Percentiles rank a stretch among this genome's conserved stretches.
Conservation (phyloP, 2,797 vertebrate species). For the Sparidentex hasta region DNA sequence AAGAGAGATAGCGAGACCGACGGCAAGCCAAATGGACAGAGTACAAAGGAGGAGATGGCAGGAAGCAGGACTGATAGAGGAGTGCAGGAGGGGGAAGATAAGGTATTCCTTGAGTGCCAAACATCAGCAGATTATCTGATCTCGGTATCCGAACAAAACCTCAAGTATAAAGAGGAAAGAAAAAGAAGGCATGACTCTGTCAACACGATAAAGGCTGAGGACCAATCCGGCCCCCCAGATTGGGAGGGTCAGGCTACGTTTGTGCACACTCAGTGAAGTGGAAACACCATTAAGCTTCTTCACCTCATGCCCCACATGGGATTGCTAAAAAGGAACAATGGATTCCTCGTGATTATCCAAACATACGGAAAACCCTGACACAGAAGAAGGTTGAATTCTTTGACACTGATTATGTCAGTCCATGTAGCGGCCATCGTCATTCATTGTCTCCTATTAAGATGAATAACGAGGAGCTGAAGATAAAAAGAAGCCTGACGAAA, state of each 20-base stretch:
- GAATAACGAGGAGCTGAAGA: background rate
- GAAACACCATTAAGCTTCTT: conserved; percentile 40
- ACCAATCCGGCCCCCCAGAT: background rate
- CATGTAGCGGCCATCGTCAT: background rate
- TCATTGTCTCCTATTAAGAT: conserved; percentile 4
- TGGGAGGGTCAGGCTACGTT: background rate
- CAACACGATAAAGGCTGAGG: background rate
- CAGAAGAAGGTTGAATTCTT: background rate
- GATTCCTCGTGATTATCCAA: conserved; percentile 15
- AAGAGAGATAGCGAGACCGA: conserved; percentile 60
- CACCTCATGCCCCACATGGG: conserved; percentile 8
- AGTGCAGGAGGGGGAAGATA: conserved; percentile 44
- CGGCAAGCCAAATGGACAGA: conserved; percentile 61
- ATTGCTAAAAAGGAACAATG: conserved; percentile 21
- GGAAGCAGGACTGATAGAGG: conserved; percentile 59
- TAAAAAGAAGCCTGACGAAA: conserved; percentile 2
- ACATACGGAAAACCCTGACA: background rate
- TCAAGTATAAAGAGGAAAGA: conserved; percentile 13
- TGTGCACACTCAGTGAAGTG: background rate
- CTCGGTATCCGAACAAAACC: conserved; percentile 49
- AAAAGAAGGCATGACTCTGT: background rate
- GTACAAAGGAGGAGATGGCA: conserved; percentile 56
- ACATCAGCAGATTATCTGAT: conserved; percentile 65
- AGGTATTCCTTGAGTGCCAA: conserved; percentile 54
- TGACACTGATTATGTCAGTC: background rate